Base-by-base conservation (phyloP, 2,888 invertebrate species). In the Plebejus melissa region DNA sequence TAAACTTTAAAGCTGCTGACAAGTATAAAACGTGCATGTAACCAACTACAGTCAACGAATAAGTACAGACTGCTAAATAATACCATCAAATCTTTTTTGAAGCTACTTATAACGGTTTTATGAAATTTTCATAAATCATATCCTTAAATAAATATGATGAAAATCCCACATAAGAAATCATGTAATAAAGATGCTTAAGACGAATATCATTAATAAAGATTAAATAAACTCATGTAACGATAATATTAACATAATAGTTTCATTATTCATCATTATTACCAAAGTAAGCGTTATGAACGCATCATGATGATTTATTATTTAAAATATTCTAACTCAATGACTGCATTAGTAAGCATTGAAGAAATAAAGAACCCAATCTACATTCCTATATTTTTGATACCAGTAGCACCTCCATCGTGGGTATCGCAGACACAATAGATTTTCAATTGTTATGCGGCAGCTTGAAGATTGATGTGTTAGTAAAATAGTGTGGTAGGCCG, bases 241-340 rank as follows among this genome's bases (percentile, higher is more conserved):
- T 65, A 13, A 0, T 65, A 65, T 65, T 65, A 65, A 65, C 65
- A 65, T 65, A 65, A 65, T 32, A 32, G 13, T 32, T 32, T 65
- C 65, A 65, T 65, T 65, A 65, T 36, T 65, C 65, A 65, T 65
- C 4, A 65, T 65, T 65, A 32, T 65, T 65, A 36, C 16, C 65
- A 36, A 65, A 65, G 32, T 65, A 65, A 65, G 32, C 60, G 60
- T 60, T 60, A 60, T 28, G 9, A 60, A 22, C 22, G 58, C 28
- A 28, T 28, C 22, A 22, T 60, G 60, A 60, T 60, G 28, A 9
- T 60, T 60, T 60, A 9, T 60, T 60, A 0, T 60, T n/a, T n/a
- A 6, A 57, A 54, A 4, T 54, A 16, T 38, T 38, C 36, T 38
- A 41, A 41, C n/a, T 57, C n/a, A 57, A 57, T 16, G 57, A n/a